Percentiles rank a stretch among this genome's conserved stretches.
Evolutionary conservation across 2,797 vertebrate species (phyloP).

Genomic region (Microctenopoma lineatum): DNA sequence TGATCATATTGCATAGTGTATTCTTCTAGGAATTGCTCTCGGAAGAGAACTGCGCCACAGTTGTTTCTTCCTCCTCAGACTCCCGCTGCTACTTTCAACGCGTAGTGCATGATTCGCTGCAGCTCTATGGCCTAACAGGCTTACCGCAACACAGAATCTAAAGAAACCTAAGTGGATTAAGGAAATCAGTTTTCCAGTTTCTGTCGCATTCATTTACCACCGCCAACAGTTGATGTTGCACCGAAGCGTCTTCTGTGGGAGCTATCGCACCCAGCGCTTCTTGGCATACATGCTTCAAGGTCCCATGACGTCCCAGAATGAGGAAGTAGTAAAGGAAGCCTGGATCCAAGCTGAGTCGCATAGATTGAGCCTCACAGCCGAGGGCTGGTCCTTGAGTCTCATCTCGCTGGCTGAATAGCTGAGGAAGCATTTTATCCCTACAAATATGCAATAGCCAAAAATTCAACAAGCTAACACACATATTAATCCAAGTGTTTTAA

Average conservation of each 20-base stretch:
- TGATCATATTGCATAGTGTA: slow-evolving; percentile 15
- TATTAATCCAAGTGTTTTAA: not conserved
- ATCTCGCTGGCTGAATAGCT: not conserved
- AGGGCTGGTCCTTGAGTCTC: slow-evolving; percentile 2
- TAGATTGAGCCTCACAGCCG: slow-evolving; percentile 16
- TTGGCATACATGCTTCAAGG: slow-evolving; percentile 28
- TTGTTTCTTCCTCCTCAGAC: slow-evolving; percentile 43
- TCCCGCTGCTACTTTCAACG: slow-evolving; percentile 59
- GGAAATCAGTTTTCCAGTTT: slow-evolving; percentile 69
- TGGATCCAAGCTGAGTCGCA: slow-evolving; percentile 29
- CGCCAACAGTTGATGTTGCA: slow-evolving; percentile 48
- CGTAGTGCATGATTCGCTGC: slow-evolving; percentile 61
- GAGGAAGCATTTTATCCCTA: not conserved
- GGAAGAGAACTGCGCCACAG: slow-evolving; percentile 34
- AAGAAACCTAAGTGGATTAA: slow-evolving; percentile 78
- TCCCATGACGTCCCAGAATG: slow-evolving; percentile 44
- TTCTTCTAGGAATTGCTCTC: not conserved
- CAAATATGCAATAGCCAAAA: not conserved
- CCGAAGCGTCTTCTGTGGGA: slow-evolving; percentile 36
- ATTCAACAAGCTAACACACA: too few relatives aligned
- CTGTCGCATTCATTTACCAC: slow-evolving; percentile 57
- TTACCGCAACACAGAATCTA: slow-evolving; percentile 65
- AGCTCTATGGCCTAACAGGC: slow-evolving; percentile 67
- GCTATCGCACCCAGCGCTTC: slow-evolving; percentile 32
- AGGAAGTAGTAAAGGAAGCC: slow-evolving; percentile 37